Evolutionary conservation across 2,888 invertebrate genomes (phyloP).

Genomic region (Melanchra persicariae): DNA sequence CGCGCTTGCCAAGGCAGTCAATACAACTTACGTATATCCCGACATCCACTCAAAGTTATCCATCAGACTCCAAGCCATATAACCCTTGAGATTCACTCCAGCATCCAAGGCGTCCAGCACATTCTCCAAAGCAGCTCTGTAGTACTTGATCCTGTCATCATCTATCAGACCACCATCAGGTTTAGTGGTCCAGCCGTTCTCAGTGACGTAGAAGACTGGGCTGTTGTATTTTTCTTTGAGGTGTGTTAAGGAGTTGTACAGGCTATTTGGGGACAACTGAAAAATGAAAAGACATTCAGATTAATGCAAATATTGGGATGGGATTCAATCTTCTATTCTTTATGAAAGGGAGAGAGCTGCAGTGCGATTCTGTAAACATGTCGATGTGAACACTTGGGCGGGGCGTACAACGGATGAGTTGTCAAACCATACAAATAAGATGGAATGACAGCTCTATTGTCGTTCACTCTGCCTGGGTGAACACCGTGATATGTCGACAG

Average conservation of each 20-base stretch:
- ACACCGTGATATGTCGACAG: no score
- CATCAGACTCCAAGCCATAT: slow-evolving; percentile 91
- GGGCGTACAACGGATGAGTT: no score
- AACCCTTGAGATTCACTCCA: slow-evolving; percentile 86
- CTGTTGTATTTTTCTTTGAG: slow-evolving; percentile 86
- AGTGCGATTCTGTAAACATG: no score
- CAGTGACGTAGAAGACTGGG: slow-evolving; percentile 90
- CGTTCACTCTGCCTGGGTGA: no score
- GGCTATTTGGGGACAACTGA: slow-evolving; percentile 90
- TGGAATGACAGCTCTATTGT: no score
- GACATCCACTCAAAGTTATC: slow-evolving; percentile 92
- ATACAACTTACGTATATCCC: slow-evolving; percentile 88
- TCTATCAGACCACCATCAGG: slow-evolving; percentile 80
- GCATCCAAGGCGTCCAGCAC: slow-evolving; percentile 82
- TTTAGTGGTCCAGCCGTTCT: slow-evolving; percentile 90
- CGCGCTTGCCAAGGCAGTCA: no score
- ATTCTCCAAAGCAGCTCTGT: slow-evolving; percentile 83
- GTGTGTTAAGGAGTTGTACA: slow-evolving; percentile 89
- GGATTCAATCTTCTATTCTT: no score
- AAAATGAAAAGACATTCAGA: neutral
- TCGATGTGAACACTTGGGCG: no score
- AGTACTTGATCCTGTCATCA: slow-evolving; percentile 82
- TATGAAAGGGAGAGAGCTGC: no score
- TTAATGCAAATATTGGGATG: no score
- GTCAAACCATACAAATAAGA: no score